These are phyloP conservation scores for Mus caroli DNA, from an alignment of 2,797 vertebrate genomes.

Conservation along the genomic window DNA sequence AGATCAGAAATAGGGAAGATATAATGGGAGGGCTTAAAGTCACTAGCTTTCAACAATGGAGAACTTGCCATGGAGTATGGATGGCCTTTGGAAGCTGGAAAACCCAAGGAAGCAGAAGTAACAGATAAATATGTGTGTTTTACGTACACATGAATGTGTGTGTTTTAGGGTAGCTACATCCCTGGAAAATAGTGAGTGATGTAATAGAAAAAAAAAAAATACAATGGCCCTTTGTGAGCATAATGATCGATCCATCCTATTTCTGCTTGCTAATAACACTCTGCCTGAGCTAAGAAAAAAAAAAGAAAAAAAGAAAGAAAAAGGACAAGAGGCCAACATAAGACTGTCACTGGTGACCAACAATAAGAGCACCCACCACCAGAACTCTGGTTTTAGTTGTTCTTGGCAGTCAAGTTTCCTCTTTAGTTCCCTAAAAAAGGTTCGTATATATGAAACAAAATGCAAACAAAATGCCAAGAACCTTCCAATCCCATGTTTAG, in stretches of 20 bases:
- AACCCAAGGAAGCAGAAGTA: neutral
- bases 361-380: neutral
- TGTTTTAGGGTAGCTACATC: neutral
- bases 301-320: neutral
- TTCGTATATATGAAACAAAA: neutral
- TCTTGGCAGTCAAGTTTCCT: neutral
- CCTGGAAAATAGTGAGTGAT: neutral
- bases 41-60: neutral
- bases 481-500: neutral
- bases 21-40: no score
- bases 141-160: neutral
- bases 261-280: neutral
- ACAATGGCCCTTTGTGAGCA: neutral
- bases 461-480: neutral
- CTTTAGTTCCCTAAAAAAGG: neutral
- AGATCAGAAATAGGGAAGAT: neutral
- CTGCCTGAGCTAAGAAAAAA: neutral
- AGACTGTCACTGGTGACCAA: neutral
- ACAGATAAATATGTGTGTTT: neutral
- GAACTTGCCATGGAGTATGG: neutral
- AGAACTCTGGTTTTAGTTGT: neutral
- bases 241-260: no score
- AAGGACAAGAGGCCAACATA: neutral
- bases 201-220: conserved; percentile 11
- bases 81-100: neutral